Percentiles rank a stretch among this genome's conserved stretches.
These are phyloP conservation scores for Pipistrellus nathusii DNA, from an alignment of 2,797 vertebrate species.

Conservation along the genomic window DNA sequence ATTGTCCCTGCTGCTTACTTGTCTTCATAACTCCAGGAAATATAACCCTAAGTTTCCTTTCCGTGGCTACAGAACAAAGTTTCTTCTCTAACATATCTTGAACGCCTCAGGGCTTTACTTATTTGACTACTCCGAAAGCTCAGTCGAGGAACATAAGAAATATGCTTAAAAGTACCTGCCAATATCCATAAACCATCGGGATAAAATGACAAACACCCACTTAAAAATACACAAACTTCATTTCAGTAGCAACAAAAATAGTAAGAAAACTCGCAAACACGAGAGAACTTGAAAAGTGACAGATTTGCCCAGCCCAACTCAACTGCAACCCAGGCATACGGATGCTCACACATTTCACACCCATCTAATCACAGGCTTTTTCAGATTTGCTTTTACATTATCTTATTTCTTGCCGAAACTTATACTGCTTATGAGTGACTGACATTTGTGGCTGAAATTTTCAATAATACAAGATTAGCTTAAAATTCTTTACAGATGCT, in stretches of 20 bases:
- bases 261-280: background rate
- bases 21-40: background rate
- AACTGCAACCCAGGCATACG: background rate
- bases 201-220: background rate
- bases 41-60: background rate
- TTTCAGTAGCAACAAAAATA: background rate
- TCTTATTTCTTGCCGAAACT: background rate
- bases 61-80: background rate
- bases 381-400: background rate
- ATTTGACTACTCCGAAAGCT: constrained; percentile 29
- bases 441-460: constrained; percentile 1
- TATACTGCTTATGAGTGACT: background rate
- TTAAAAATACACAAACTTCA: constrained; percentile 24
- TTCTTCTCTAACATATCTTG: background rate
- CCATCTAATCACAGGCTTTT: background rate
- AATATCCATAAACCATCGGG: background rate
- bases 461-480: background rate
- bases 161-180: background rate
- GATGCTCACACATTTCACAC: background rate
- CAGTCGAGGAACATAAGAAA: background rate
- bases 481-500: background rate
- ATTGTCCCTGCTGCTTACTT: background rate
- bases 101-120: background rate
- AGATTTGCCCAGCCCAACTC: background rate
- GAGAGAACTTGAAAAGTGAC: background rate